These are phyloP conservation scores for Podilymbus podiceps DNA, from an alignment of 2,113 vertebrate genomes.

Conservation along the genomic window DNA sequence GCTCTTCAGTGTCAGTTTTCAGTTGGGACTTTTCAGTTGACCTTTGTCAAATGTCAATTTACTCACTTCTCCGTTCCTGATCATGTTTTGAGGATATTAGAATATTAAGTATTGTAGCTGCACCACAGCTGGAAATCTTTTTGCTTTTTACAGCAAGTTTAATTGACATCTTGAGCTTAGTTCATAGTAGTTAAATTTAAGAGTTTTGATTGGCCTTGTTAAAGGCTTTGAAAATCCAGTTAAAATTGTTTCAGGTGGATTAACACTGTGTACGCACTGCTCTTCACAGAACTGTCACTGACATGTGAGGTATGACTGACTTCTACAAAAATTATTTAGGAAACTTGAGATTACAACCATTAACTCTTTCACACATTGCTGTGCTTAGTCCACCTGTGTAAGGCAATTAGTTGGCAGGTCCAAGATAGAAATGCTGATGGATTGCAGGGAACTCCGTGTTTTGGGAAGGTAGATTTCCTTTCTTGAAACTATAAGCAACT, in stretches of 20 bases:
- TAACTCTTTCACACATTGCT: background rate
- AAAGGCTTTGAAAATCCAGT: background rate
- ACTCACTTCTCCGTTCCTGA: background rate
- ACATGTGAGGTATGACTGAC: background rate
- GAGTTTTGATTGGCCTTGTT: background rate
- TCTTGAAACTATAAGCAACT: background rate
- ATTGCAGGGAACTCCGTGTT: background rate
- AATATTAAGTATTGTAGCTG: background rate
- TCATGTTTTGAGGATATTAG: accelerated
- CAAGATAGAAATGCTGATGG: background rate
- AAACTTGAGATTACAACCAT: background rate
- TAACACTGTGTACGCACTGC: background rate
- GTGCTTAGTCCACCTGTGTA: background rate
- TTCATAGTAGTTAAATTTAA: background rate
- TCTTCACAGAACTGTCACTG: background rate
- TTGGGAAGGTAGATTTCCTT: background rate
- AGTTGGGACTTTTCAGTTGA: background rate
- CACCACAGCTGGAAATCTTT: background rate
- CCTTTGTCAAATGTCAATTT: background rate
- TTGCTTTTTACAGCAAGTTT: background rate
- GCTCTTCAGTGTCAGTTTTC: background rate
- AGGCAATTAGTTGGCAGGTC: background rate
- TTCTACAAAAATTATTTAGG: background rate
- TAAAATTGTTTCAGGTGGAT: background rate
- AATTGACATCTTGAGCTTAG: background rate